Evolutionary conservation across 2,888 invertebrate genomes (phyloP), one percentile per base, ranked within the genome.

Genomic region (Lydus trimaculatus): DNA sequence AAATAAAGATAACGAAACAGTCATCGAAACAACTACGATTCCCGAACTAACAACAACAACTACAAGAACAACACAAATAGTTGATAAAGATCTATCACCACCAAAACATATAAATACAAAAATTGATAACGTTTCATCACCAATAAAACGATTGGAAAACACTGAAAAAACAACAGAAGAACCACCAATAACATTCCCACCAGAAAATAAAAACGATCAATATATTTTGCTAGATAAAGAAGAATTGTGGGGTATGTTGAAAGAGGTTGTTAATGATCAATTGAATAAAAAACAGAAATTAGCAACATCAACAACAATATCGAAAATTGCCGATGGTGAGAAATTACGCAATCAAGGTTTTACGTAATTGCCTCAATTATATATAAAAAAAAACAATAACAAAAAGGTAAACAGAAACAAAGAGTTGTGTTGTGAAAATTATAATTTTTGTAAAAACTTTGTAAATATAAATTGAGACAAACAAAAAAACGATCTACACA

Each of bases 211-310:
- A 75, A 88, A 87, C 76, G 87, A 87, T 75, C 87, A 87, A 61
- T 89, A 87, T 73, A 87, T 90, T 72, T 86, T 90, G 66, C 80
- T 90, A 64, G 88, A 90, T 75, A 89, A 89, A 78, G 89, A 89
- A 71, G 87, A 87, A 68, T 81, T 90, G 58, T 90, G 90, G 90
- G 89, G 89, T 64, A 85, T 90, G 77, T 82, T 90, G 17, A 89
- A 89, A 79, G 90, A 90, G 83, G 89, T 84, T 4, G 85, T 85
- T 8, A 81, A 83, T 67, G 83, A 84, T 61, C 76, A 79, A 31
- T 69, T 75, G 6, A 78, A 74, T 60, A 76, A 70, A 52, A 74
- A 78, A 63, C 23, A 52, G 15, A 25, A 56, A 56, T 28, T 28
- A 28, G n/a, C n/a, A 56, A 56, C 28, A 28, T 25, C 28, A 5